Conservation (phyloP, 2,797 vertebrate genomes). For the Danio aesculapii region DNA sequence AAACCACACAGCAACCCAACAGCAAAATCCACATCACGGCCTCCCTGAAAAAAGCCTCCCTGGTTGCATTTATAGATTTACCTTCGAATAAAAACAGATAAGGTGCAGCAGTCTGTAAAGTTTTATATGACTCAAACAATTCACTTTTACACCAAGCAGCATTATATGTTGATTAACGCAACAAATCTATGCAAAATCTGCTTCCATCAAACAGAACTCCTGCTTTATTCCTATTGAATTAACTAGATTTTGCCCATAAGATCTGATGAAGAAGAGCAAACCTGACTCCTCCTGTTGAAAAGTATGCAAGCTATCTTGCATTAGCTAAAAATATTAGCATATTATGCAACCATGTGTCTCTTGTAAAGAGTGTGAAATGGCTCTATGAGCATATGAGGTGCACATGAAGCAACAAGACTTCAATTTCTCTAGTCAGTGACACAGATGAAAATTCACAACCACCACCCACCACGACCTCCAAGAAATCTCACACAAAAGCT, state of each 20-base stretch:
- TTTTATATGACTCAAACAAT: background rate
- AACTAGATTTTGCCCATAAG: background rate
- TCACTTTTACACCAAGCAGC: background rate
- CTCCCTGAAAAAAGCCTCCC: no score
- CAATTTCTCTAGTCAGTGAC: conserved; percentile 21
- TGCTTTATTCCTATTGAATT: background rate
- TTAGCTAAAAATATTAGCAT: background rate
- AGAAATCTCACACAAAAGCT: conserved; percentile 45
- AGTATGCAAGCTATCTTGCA: conserved; percentile 1
- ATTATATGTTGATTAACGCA: no score
- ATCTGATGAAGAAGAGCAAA: background rate
- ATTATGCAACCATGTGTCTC: conserved; percentile 2
- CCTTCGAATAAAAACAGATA: background rate
- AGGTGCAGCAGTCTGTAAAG: background rate
- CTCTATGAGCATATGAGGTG: conserved; percentile 39
- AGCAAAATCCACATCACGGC: no score
- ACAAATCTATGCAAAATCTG: background rate
- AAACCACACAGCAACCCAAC: background rate
- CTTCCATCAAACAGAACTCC: background rate
- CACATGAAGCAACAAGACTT: conserved; percentile 38
- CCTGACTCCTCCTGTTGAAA: background rate
- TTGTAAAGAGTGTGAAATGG: conserved; percentile 7
- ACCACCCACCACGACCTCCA: conserved; percentile 42
- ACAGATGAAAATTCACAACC: conserved; percentile 17
- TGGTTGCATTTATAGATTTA: no score